Evolutionary conservation across 2,113 vertebrate genomes (phyloP).

Genomic region (Tachycineta bicolor): DNA sequence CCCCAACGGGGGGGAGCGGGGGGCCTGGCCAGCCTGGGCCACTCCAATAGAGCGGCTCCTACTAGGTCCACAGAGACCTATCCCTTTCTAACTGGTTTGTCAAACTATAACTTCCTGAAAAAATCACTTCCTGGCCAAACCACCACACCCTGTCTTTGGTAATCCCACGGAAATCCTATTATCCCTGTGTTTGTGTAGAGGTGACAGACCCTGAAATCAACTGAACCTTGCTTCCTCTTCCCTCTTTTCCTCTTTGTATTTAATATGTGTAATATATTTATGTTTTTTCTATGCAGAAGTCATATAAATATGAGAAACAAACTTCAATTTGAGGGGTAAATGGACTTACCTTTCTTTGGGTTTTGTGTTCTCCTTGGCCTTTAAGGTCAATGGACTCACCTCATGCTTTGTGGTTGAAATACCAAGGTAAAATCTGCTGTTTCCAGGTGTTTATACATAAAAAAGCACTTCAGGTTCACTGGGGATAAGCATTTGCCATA

Average conservation of each 20-base stretch:
- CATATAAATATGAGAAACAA: neutral
- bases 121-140: too few species aligned
- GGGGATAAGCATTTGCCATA: neutral
- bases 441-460: neutral
- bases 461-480: neutral
- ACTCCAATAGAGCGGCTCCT: too few species aligned
- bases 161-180: neutral
- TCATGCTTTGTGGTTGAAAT: neutral
- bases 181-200: neutral
- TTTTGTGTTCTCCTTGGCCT: neutral
- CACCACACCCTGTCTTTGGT: neutral
- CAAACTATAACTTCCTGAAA: too few species aligned
- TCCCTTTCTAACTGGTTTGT: too few species aligned
- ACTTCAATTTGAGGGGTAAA: neutral
- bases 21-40: too few species aligned
- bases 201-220: neutral
- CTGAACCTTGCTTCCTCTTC: neutral
- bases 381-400: neutral
- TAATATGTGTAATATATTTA: accelerated
- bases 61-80: too few species aligned
- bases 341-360: neutral
- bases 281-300: too few species aligned
- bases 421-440: neutral
- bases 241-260: neutral
- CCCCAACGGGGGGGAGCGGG: too few species aligned